Conservation (phyloP, 2,113 vertebrate species). For the Pedionomus torquatus region DNA sequence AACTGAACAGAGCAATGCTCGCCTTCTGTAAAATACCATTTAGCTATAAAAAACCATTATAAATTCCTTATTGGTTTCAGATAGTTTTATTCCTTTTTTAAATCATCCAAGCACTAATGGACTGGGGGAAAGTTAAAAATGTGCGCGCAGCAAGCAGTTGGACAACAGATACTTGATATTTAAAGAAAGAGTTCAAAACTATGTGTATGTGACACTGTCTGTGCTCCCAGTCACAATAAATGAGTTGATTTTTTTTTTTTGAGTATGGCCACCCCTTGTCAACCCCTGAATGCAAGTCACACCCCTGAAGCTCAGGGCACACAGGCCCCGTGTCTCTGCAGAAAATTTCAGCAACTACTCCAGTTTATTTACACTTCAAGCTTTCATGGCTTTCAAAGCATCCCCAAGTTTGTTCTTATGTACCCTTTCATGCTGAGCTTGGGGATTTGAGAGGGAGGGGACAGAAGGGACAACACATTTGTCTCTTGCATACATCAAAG, state of each 20-base stretch:
- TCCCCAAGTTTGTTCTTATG: background rate
- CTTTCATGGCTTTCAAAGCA: background rate
- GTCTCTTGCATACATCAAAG: background rate
- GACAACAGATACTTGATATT: background rate
- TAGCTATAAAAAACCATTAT: background rate
- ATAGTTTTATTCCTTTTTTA: background rate
- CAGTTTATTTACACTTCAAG: background rate
- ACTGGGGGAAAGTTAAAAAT: background rate
- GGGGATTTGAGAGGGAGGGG: background rate
- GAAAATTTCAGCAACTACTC: background rate
- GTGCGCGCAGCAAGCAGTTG: background rate
- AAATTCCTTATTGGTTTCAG: background rate
- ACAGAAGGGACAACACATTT: background rate
- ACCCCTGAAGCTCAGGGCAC: background rate
- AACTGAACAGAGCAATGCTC: background rate
- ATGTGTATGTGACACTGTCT: accelerated
- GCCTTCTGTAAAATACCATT: background rate
- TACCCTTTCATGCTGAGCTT: background rate
- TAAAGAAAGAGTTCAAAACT: background rate
- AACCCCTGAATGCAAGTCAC: background rate
- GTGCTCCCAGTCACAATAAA: background rate
- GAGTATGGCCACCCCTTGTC: background rate
- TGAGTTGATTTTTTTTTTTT: accelerated
- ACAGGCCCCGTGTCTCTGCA: background rate
- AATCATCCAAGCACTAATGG: background rate